Evolutionary conservation across 2,113 vertebrate genomes (phyloP), one percentile per base, ranked within the genome.

Genomic region (Halichoeres trimaculatus): DNA sequence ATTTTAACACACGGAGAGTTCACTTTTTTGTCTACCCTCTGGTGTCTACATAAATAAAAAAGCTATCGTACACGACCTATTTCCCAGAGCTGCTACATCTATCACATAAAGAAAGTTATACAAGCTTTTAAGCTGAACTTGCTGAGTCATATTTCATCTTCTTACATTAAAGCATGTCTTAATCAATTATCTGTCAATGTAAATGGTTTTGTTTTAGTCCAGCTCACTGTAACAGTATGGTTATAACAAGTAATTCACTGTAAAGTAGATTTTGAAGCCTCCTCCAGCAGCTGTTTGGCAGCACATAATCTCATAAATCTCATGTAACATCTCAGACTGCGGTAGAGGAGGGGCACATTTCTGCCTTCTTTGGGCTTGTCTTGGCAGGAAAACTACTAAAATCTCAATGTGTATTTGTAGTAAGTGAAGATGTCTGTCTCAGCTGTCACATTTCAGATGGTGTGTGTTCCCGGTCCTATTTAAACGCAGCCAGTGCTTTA

Each of bases 301-400:
- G 22, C 23, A 38, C 22, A 16, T 11, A 7, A 19, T 35, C 53
- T 57, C 53, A 23, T 74, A 26, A 6, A 19, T 43, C 53, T 65
- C 61, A 35, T 66, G 38, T 53, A 56, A 20, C 22, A 26, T 56
- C 10, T 56, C 41, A 48, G 4, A 17, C 40, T 16, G 1, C 13
- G 2, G n/a, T 50, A 13, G 9, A 56, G 17, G 11, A 47, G 20
- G 10, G 2, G 47, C 24, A 14, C 9, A 26, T 47, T 38, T 56
- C 12, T 68, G 40, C 20, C 24, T 17, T 34, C 30, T 23, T 14
- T 30, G 35, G 55, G n/a, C 70, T 64, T 64, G 76, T 70, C 52
- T 36, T 17, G 10, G 23, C 59, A 82, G 52, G 23, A 68, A 48
- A 64, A 69, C 7, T 3, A 38, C 63, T 51, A 65, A 22, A 68